Base-by-base conservation (phyloP, 2,113 vertebrate species). In the Aegithalos caudatus region DNA sequence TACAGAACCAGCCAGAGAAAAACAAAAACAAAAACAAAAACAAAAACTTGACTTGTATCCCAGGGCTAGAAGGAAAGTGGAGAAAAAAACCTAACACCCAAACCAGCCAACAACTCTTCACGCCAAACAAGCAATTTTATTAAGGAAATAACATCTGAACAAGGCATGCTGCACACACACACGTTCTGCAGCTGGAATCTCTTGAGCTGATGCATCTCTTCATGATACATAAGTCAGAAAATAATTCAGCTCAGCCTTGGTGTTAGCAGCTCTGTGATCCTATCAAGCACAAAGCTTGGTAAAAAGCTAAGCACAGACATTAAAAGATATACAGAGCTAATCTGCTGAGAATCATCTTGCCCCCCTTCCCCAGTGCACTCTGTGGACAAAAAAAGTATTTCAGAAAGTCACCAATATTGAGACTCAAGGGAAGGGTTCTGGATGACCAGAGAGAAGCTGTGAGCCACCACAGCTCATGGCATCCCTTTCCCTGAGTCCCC, bases 81-180 rank as follows among this genome's bases (percentile, higher is more conserved):
- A n/a, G 28, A 8, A 42, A 42, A 78, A 88, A 69, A 2, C 5
- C 16, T 50, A 67, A 77, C 27, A 62, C 25, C 24, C 54, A 80
- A 80, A 90, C 6, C 64, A 94, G 76, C 18, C 82, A 84, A 88
- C 6, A 66, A 45, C n/a, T 40, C 85, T 62, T 83, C 50, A 85
- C 0, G 0, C 51, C 85, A 74, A 95, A 86, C 0, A 1, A 90
- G 56, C 42, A 69, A 60, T 74, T 96, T 88, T 78, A 60, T 74
- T 92, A 94, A 82, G 91, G 84, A 93, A 97, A 62, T 78, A 79
- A 85, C n/a, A 88, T 72, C 81, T 66, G 86, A 94, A 69, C n/a
- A 58, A 81, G 57, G 79, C 58, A 82, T 1, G 2, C 56, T 2
- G 11, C 45, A 35, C 54, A 95, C 65, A 86, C 60, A 93, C 69